These are phyloP conservation scores for Rhea americana DNA, from an alignment of 2,113 vertebrate species.

Conservation along the genomic window DNA sequence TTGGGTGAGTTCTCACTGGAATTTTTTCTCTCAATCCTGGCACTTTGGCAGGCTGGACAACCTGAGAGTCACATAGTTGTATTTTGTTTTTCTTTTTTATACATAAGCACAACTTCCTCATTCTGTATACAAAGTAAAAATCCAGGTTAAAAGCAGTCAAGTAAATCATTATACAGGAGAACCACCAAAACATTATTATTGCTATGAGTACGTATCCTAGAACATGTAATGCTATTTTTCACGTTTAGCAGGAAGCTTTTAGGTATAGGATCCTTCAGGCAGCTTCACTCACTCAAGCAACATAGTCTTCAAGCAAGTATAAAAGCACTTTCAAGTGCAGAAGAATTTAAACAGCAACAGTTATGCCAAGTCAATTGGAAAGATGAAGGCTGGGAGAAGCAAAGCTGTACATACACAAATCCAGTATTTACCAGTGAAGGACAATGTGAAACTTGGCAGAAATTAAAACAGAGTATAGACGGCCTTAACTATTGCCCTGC, in stretches of 20 bases:
- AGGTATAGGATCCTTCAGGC: neutral
- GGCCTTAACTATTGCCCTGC: neutral
- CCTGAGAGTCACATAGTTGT: neutral
- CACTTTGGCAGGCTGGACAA: neutral
- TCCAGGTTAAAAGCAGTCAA: neutral
- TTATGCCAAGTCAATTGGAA: neutral
- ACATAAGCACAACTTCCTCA: neutral
- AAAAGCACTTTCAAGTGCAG: neutral
- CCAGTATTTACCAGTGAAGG: neutral
- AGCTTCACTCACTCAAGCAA: neutral
- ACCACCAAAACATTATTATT: neutral
- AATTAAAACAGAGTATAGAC: rapidly evolving
- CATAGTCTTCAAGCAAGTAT: neutral
- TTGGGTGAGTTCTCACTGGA: neutral
- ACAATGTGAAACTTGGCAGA: neutral
- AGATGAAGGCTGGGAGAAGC: rapidly evolving
- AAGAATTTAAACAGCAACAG: neutral
- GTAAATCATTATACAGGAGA: neutral
- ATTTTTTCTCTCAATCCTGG: neutral
- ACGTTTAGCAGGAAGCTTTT: neutral
- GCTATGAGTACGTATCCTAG: neutral
- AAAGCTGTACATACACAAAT: neutral
- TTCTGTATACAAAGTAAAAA: neutral
- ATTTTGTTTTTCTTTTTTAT: neutral
- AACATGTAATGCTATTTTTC: neutral